Base-by-base conservation (phyloP, 2,888 invertebrate species). In the Antitype chi region DNA sequence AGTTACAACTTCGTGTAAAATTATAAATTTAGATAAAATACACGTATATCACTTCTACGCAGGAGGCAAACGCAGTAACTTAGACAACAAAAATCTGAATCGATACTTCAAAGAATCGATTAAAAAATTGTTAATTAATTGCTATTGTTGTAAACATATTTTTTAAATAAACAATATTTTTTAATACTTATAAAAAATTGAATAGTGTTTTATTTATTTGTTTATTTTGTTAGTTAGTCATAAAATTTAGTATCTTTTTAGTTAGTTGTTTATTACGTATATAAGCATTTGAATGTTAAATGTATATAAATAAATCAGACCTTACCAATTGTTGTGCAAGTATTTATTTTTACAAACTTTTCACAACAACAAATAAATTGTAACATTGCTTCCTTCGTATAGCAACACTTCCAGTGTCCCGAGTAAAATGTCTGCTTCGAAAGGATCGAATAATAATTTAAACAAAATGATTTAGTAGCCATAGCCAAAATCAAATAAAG, bases 371-470 rank as follows among this genome's bases (percentile, higher is more conserved):
- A n/a, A 62, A 57, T 49, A 55, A 32, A 47, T 71, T 47, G 17
- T 25, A 71, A 59, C 8, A 43, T 73, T 80, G 67, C 52, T 74
- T 53, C 8, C 0, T 74, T 53, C 8, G 0, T 59, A 62, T 89
- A 85, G 93, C 91, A 93, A 92, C 90, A 92, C 87, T 77, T 70
- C 15, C 83, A 91, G 90, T 91, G 86, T 90, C 91, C 90, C 91
- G 92, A 91, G 93, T 90, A 96, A 96, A 96, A 96, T 96, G 96
- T 96, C 95, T 96, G 96, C 95, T 95, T 92, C 89, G 91, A 94
- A 91, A 92, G 92, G 92, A 91, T 94, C 91, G 91, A 93, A 93
- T 93, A 93, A 93, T 92, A 94, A 92, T 90, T 93, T 92, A 91
- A 88, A 87, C 92, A 93, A 90, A 93, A 92, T 93, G 92, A 93